Conservation (phyloP, 2,113 vertebrate genomes). For the Saguinus imperator region DNA sequence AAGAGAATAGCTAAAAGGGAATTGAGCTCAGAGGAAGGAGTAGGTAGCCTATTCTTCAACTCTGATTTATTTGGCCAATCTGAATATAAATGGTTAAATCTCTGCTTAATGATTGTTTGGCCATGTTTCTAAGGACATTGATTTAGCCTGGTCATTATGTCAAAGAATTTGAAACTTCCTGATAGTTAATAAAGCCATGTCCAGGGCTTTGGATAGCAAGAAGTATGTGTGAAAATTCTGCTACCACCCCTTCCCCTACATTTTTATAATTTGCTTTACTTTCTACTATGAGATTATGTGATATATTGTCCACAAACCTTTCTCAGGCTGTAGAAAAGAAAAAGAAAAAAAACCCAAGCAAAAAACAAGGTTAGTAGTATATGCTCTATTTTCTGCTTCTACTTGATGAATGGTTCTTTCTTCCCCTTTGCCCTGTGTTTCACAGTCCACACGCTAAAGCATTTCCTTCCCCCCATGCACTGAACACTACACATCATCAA, state of each 20-base stretch:
- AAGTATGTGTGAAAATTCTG: constrained; percentile 49
- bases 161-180: constrained; percentile 69
- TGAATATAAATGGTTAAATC: constrained; percentile 72
- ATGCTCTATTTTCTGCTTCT: constrained; percentile 74
- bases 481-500: background rate
- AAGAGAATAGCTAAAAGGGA: constrained; percentile 47
- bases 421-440: constrained; percentile 51
- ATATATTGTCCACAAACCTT: constrained; percentile 62
- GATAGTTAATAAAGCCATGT: constrained; percentile 56
- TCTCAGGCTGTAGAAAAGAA: constrained; percentile 47
- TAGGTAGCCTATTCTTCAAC: background rate
- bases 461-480: background rate
- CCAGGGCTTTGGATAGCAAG: constrained; percentile 39
- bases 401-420: constrained; percentile 75
- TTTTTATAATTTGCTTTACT: constrained; percentile 38
- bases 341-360: background rate
- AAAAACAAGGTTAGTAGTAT: constrained; percentile 66
- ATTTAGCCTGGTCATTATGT: constrained; percentile 59
- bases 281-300: background rate
- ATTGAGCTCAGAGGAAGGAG: constrained; percentile 50
- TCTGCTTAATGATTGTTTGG: constrained; percentile 74
- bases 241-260: background rate
- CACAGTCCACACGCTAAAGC: constrained; percentile 58
- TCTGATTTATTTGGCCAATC: constrained; percentile 32
- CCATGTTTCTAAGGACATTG: constrained; percentile 68